phyloP scores from a whole-genome alignment of 2,797 vertebrate species.

The Enteromius viviparus region DNA sequence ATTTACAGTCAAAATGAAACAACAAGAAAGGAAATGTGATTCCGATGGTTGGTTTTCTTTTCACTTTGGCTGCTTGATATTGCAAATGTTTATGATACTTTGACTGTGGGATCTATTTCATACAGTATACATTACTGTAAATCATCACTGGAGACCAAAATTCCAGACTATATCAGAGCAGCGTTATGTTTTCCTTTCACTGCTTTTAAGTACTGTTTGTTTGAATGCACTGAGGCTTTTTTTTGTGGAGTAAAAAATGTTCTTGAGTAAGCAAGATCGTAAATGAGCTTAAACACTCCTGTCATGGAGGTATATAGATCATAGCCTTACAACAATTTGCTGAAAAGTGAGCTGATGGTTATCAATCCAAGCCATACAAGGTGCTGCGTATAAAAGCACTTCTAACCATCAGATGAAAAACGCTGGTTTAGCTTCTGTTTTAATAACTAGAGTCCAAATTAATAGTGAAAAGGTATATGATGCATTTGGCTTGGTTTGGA shows the following conservation, averaged over 20 bases:
- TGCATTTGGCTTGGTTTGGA: not conserved
- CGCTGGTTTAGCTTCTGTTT: not conserved
- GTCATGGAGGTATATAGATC: not conserved
- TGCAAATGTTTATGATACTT: not conserved
- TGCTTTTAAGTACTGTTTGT: not conserved
- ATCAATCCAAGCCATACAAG: not conserved
- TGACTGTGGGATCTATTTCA: not conserved
- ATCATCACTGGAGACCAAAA: not conserved
- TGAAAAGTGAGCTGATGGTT: not conserved
- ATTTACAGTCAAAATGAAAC: not conserved
- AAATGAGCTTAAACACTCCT: conserved; percentile 11
- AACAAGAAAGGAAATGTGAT: not conserved
- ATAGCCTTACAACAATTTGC: not conserved
- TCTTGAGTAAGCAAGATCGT: not conserved
- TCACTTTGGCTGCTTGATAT: not conserved
- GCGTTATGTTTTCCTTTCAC: conserved; percentile 8
- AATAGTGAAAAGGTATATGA: not conserved
- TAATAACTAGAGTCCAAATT: not conserved
- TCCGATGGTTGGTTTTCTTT: not conserved
- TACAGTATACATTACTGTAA: conserved; percentile 3
- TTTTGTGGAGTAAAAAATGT: not conserved
- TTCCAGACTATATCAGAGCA: not conserved
- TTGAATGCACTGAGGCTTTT: conserved; percentile 24
- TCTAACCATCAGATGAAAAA: not conserved
- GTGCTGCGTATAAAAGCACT: not conserved